Evolutionary conservation across 2,113 vertebrate species (phyloP), one percentile per base, ranked within the genome.

Genomic region (Buteo buteo): DNA sequence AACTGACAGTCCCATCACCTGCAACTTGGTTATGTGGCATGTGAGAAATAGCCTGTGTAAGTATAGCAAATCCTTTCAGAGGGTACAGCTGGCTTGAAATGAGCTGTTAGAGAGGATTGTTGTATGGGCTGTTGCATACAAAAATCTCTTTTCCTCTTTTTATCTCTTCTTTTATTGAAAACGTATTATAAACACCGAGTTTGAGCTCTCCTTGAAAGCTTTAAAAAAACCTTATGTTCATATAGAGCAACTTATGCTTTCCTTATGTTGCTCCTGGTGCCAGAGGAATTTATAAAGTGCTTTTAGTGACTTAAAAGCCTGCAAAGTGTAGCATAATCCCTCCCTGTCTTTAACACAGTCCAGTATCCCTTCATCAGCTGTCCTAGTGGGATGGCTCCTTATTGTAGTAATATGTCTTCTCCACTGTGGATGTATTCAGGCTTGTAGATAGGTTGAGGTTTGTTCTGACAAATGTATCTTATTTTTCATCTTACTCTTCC

Each of bases 251-350:
- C 59, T 96, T 94, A 90, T 94, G 95, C 50, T 94, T 95, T 96
- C 94, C 93, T 96, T 91, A 96, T 95, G 94, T 82, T 94, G 55
- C 88, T 96, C 24, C 86, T 84, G 89, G 57, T 91, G 89, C 91
- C 95, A 97, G 72, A 83, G 80, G 72, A 93, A 95, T 91, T 95
- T 95, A 79, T 94, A 82, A 84, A 89, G 94, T 71, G 73, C 69
- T 94, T 84, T 94, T 91, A 96, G 52, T 3, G 14, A 82, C 77
- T 82, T 97, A 89, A 94, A 95, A 96, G 65, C 21, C 65, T 21
- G 3, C 21, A 44, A 91, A 95, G 65, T 67, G 24, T 64, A 71
- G 80, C 72, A 59, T 88, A 86, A 87, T 91, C 55, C 59, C 26
- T 92, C 45, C 25, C 44, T 22, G 31, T 95, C 65, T 88, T 94